Evolutionary conservation across 1,140 invertebrate genomes (phyloP), one percentile per base, ranked within the genome.

Genomic region (Ooceraea biroi): DNA sequence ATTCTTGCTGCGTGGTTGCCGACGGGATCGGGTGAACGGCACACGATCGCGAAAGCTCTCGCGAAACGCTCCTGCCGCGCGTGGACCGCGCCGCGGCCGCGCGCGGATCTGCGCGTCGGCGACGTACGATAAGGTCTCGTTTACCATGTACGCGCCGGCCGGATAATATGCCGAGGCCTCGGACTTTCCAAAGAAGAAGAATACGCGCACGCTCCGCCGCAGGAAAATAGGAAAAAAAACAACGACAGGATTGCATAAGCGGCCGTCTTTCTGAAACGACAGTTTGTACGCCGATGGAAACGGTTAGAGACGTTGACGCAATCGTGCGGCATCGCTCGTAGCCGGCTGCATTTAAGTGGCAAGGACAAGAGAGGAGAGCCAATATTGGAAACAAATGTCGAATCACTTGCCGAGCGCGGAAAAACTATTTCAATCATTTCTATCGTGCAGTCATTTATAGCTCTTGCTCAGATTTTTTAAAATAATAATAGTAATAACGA

Each of bases 121-220:
- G 77, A n/a, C 41, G 19, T 1, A 52, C 10, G 87, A 89, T 85
- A 88, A 86, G 86, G 44, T 36, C 44, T 69, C 60, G 57, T 85
- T 88, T 85, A 7, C 86, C 76, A 58, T 46, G 86, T 83, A 85
- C 86, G 83, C 83, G n/a, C n/a, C n/a, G 66, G 50, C 61, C 84
- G 78, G 73, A 89, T 88, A 89, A 88, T 83, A 48, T 48, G 48
- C 57, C 27, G 69, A 73, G 63, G 36, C 76, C 61, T 69, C 68
- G 85, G 36, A 90, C 89, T 90, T 91, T 90, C 89, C 89, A 86
- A 88, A 86, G 89, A 86, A 86, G 89, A 86, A 82, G 74, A 73
- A 85, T 88, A 86, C 72, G 82, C 84, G 82, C 25, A 72, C 74
- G 52, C 58, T 46, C 27, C 5, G 57, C 22, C 44, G 12, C 11